Conservation (phyloP, 2,113 vertebrate species). For the Sorex araneus region DNA sequence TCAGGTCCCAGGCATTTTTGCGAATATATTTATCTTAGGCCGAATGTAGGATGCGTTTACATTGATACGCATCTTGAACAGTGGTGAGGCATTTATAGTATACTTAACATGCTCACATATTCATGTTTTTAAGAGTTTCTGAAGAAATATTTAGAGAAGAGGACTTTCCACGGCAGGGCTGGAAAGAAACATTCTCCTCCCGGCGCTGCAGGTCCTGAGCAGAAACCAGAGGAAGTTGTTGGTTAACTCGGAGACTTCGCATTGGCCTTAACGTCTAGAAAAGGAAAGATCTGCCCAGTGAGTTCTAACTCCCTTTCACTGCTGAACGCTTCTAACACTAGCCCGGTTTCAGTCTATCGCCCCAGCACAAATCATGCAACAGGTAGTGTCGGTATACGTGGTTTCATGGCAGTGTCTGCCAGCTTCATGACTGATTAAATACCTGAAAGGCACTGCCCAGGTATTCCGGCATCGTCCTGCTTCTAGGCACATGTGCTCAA, state of each 20-base stretch:
- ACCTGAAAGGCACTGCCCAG: constrained; percentile 5
- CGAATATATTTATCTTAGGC: constrained; percentile 34
- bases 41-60: constrained; percentile 19
- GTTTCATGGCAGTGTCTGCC: not conserved
- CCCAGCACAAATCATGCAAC: constrained; percentile 51
- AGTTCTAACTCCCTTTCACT: too few relatives aligned
- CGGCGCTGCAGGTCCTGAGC: not conserved
- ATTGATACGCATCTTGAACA: constrained; percentile 17
- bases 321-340: constrained; percentile 8
- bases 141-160: constrained; percentile 33
- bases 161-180: constrained; percentile 39
- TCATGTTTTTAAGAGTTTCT: constrained; percentile 7
- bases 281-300: constrained; percentile 39
- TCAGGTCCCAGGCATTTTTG: constrained; percentile 28
- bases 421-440: constrained; percentile 24
- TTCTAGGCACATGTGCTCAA: constrained; percentile 7
- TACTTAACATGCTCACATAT: constrained; percentile 41
- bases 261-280: constrained; percentile 36
- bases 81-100: constrained; percentile 32
- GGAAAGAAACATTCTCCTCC: constrained; percentile 44
- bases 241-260: constrained; percentile 12
- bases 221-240: not conserved
- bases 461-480: not conserved
- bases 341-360: not conserved
- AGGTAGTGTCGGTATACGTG: constrained; percentile 5